phyloP scores from a whole-genome alignment of 2,888 invertebrate genomes.

The Helobdella robusta region DNA sequence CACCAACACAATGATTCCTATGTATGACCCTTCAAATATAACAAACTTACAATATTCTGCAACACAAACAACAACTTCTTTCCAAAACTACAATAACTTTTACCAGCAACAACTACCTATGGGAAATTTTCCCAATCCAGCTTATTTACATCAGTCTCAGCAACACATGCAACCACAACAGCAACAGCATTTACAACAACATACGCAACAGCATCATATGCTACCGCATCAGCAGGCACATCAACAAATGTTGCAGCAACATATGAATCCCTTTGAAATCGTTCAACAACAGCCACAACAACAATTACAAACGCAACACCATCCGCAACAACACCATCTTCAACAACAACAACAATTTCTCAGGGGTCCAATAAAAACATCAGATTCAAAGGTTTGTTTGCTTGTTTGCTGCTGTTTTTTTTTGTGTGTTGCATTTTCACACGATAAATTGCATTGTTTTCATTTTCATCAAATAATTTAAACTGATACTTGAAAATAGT shows the following conservation, averaged over 20 bases:
- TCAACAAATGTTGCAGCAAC: neutral
- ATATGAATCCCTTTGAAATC: no score
- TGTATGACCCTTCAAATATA: neutral
- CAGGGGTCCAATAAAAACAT: constrained; percentile 13
- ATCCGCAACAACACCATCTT: constrained; percentile 1
- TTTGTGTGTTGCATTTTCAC: neutral
- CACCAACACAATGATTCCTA: neutral
- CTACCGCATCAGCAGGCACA: constrained; percentile 1
- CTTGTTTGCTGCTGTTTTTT: neutral
- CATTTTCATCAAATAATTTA: neutral
- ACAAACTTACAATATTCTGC: neutral
- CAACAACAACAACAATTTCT: neutral
- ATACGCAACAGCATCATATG: neutral
- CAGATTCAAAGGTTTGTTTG: neutral
- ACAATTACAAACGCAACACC: neutral
- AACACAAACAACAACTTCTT: neutral
- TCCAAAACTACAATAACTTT: no score
- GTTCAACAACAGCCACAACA: neutral
- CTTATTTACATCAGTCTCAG: neutral
- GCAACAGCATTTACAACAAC: constrained; percentile 8
- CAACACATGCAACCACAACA: neutral
- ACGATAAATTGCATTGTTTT: neutral
- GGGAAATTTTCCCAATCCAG: neutral
- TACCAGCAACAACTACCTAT: no score
- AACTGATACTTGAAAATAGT: neutral